Base-by-base conservation (phyloP, 2,113 vertebrate genomes). In the Ancistrus triradiatus region DNA sequence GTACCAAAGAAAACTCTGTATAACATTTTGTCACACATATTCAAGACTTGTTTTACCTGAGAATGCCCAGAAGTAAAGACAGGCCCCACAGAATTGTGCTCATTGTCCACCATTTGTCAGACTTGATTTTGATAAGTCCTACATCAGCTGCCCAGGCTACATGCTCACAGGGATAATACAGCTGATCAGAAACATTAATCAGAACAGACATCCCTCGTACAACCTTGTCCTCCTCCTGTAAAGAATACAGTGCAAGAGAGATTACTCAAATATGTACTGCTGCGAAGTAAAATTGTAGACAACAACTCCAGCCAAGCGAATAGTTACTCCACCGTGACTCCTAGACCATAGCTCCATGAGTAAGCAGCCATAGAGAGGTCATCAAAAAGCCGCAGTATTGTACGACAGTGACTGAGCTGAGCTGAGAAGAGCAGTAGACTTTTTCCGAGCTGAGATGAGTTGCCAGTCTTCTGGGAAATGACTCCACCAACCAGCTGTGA, bases 151-250 rank as follows among this genome's bases (percentile, higher is more conserved):
- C 96, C 96, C 96, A 98, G 1, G 95, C 96, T 0, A 98, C 0
- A 35, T 98, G 96, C 63, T 98, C 96, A 14, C 94, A 95, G 2
- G 96, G 96, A 72, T 98, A 98, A 82, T 95, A 98, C 1, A 98
- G 86, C 83, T 98, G 96, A 81, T 96, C 93, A 0, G 90, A 90
- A 33, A 89, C 2, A 43, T 98, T 98, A 48, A 59, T 86, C 51
- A 95, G 81, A 60, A 98, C 86, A 0, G 91, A 95, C 14, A 95
- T 77, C 60, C 78, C 90, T 24, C 93, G 88, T 31, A 95, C 70
- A 3, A 84, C 67, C 1, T 13, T 0, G 2, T 97, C 96, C 50
- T 93, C 82, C 1, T 92, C 93, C 96, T 98, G 28, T 2, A 4
- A 52, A 57, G 35, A 2, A 3, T 17, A 27, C 1, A 13, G 3